These are phyloP conservation scores for Phaethornis superciliosus DNA, from an alignment of 2,113 vertebrate species.

Conservation along the genomic window DNA sequence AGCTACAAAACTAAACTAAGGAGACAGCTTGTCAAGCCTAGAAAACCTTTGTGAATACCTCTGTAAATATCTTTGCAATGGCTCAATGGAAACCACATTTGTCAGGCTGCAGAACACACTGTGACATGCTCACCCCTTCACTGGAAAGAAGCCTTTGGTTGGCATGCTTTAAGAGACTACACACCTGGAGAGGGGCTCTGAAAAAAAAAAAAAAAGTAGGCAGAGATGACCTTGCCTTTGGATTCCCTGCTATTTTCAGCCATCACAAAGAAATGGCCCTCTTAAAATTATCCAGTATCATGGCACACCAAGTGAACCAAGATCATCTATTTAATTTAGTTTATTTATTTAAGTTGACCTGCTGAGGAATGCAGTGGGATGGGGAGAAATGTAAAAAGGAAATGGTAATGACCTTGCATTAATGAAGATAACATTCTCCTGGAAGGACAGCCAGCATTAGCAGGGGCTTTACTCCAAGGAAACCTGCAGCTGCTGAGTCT, in stretches of 20 bases:
- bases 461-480: conserved; percentile 7
- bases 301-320: not conserved
- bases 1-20: not conserved
- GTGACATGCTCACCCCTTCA: not conserved
- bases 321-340: not conserved
- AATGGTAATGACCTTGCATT: conserved; percentile 62
- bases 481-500: conserved; percentile 35
- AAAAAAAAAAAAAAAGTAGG: not conserved
- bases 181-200: not conserved
- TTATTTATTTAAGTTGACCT: not conserved
- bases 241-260: not conserved
- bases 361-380: not conserved
- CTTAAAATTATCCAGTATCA: not conserved
- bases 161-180: not conserved
- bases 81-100: not conserved
- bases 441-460: conserved; percentile 13
- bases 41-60: not conserved
- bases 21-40: not conserved
- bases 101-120: not conserved
- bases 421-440: not conserved
- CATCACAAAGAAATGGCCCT: not conserved
- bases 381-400: conserved; percentile 10
- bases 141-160: not conserved
- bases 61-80: not conserved
- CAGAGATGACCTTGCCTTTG: not conserved